Base-by-base conservation (phyloP, 2,888 invertebrate genomes). In the Xestia xanthographa region DNA sequence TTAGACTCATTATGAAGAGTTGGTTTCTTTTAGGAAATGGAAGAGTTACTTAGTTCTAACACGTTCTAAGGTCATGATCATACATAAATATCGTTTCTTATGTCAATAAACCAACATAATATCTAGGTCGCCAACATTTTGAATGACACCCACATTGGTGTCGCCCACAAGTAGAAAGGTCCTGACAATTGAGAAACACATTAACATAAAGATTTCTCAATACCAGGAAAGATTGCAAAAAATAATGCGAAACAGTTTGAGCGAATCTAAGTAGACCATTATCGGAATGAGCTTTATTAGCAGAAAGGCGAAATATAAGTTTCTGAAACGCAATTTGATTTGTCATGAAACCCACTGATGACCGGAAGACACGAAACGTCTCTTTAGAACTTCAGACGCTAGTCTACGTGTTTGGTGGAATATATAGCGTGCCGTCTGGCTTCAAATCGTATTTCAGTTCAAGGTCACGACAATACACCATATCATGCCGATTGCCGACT, bases 51-150 rank as follows among this genome's bases (percentile, higher is more conserved):
- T 48, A 50, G 9, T 17, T 45, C 26, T n/a, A n/a, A n/a, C n/a
- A n/a, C n/a, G n/a, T n/a, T n/a, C n/a, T n/a, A n/a, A n/a, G n/a
- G n/a, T n/a, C n/a, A n/a, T n/a, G 8, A 58, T 3, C 3, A 43
- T 34, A 34, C 26, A 20, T 20, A n/a, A 38, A 9, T 22, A 34
- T 75, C 63, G 14, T 90, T 92, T 91, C 92, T 86, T 91, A 92
- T 86, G 92, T 93, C 92, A 94, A 93, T 93, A 92, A 89, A 89
- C 88, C 87, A 91, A 93, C 29, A 92, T 93, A 34, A 2, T 34
- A 93, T 91, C 86, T 90, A 89, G 92, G 92, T 89, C 91, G 86
- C 85, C 86, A 86, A 79, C 79, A 84, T 83, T 85, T 87, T 86
- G 80, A 67, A 66, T 56, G 62, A 72, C 72, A 26, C 77, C 65